Base-by-base conservation (phyloP, 2,113 vertebrate genomes). In the Ciconia stormi region DNA sequence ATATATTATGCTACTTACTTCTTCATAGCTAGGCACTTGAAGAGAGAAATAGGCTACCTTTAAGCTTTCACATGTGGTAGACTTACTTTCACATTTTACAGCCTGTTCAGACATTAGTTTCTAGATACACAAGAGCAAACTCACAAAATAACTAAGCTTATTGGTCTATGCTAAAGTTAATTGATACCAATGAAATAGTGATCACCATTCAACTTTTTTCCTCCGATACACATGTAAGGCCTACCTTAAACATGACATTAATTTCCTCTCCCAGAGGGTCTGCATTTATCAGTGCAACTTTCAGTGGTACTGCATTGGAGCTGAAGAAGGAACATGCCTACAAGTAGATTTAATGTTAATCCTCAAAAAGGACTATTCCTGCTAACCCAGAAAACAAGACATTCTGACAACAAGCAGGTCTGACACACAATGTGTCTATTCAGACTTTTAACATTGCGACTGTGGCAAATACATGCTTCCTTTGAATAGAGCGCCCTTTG, bases 291-390 rank as follows among this genome's bases (percentile, higher is more conserved):
- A 99, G 97, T 7, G 99, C 98, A 82, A 99, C 93, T 98, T 99
- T 99, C 65, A 99, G 97, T 21, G 99, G 99, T 82, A 99, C 98
- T 20, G 99, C 99, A 78, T 99, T 99, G 93, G 99, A 99, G 98
- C 98, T 99, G 98, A 99, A 99, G 98, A 99, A 99, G n/a, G 99
- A 99, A 94, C 99, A 99, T 6, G 99, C 98, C 99, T 99, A 95
- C 95, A 97, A 98, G 94, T 49, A 97, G 44, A 98, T 58, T 58
- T 44, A 29, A n/a, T 36, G 82, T 88, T 94, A 95, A 71, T 56
- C 42, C 82, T 96, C 61, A 92, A 49, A 89, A 93, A 79, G 15
- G n/a, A 73, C 49, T 71, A 67, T 21, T 87, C 34, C 62, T 67
- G 42, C 50, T 32, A 89, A 44, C 47, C 63, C 70, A 94, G 87